Conservation (phyloP, 2,888 invertebrate genomes). For the Anthrax anthrax region DNA sequence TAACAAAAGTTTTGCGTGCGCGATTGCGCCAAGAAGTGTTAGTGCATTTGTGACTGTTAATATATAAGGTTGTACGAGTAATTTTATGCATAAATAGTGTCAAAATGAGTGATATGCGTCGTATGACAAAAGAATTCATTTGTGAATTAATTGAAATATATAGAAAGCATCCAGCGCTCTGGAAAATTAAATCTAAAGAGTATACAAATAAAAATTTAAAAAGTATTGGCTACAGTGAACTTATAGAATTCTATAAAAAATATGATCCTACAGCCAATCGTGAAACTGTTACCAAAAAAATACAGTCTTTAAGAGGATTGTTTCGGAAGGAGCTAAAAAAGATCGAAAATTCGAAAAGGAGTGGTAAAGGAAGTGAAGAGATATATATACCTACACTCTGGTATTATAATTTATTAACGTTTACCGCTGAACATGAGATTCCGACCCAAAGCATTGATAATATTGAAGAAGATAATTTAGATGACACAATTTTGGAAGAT, state of each 20-base stretch:
- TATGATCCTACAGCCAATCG: background rate
- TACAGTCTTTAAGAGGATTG: conserved; percentile 1
- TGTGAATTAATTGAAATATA: no score
- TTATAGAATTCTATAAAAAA: background rate
- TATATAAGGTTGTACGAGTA: no score
- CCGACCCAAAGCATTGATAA: background rate
- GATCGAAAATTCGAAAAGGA: background rate
- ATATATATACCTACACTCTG: background rate
- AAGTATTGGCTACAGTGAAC: background rate
- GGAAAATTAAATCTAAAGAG: no score
- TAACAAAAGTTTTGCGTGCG: no score
- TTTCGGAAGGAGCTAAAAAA: conserved; percentile 2
- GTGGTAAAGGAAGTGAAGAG: background rate
- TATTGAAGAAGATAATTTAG: background rate
- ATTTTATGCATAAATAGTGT: no score
- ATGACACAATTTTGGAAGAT: no score
- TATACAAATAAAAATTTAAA: conserved; percentile 1
- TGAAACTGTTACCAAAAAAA: background rate
- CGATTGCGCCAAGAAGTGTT: no score
- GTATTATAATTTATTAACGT: conserved; percentile 1
- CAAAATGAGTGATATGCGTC: no score
- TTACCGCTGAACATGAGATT: background rate
- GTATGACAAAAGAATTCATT: no score
- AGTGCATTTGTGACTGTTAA: no score
- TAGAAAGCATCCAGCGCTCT: no score